Base-by-base conservation (phyloP, 2,888 invertebrate genomes). In the Drosophila phalerata region DNA sequence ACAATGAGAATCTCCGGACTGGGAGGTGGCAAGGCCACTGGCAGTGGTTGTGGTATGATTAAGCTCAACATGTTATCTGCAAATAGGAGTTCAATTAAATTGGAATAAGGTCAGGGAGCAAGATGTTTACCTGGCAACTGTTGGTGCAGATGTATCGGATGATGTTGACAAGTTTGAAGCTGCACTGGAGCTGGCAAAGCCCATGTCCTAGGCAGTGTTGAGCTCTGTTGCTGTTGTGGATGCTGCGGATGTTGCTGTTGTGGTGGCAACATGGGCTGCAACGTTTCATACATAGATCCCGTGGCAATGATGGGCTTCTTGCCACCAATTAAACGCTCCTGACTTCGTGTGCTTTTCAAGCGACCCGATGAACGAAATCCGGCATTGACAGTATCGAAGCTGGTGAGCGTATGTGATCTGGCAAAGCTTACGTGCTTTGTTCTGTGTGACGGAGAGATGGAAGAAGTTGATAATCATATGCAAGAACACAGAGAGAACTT, bases 341-440 rank as follows among this genome's bases (percentile, higher is more conserved):
- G 95, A 77, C 94, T 95, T 58, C 94, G 92, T 1, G 94, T 93
- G 67, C 93, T 92, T 71, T 92, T 90, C 82, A 93, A 77, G 38
- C 92, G 91, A 78, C 90, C 93, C 93, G 93, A 89, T 82, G 93
- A 90, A 77, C 93, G 79, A 52, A 92, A 85, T 0, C 92, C 92
- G 88, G 93, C 69, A 56, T 94, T 93, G 43, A 94, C 93, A 90
- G 96, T 96, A 84, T 97, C 97, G 89, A 97, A 97, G 5, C 97
- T 97, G 30, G 97, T 96, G 78, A 97, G 92, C 0, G 97, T 97
- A 91, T 97, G 97, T 5, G 97, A 97, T 64, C 97, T 94, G 49
- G 97, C 97, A 90, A 98, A 98, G 85, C 97, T 97, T 37, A 98
- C 98, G 92, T 98, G 98, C 91, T 98, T 98, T 74, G 96, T 95